Percentiles rank a stretch among this genome's conserved stretches.
phyloP scores from a whole-genome alignment of 2,888 invertebrate species.

The Prenolepis imparis region DNA sequence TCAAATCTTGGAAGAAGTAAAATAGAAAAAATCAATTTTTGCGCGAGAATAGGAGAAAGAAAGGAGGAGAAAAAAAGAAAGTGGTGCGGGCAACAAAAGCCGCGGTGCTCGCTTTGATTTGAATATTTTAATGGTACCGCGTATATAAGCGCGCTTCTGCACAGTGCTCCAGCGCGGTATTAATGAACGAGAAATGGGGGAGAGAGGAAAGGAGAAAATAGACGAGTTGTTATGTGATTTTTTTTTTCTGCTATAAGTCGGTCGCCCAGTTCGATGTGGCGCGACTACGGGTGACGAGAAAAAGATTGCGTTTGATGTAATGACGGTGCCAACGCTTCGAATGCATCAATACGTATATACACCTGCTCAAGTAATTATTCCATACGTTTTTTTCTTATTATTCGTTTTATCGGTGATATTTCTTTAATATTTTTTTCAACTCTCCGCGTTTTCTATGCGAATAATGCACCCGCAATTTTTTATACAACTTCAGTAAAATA shows the following conservation, averaged over 20 bases:
- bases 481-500: not conserved
- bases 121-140: conserved; percentile 44
- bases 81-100: conserved; percentile 25
- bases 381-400: conserved; percentile 7
- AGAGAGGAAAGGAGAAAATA: not conserved
- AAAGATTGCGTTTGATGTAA: conserved; percentile 25
- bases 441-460: not conserved
- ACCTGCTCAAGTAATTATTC: conserved; percentile 19
- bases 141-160: conserved; percentile 12
- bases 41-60: not conserved
- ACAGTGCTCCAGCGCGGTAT: conserved; percentile 1
- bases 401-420: not conserved
- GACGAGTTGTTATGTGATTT: conserved; percentile 23
- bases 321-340: not conserved
- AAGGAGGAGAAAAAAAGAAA: not conserved
- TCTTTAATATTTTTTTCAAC: not conserved
- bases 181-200: conserved; percentile 37
- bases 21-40: conserved; percentile 38
- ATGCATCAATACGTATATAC: not conserved
- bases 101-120: conserved; percentile 34
- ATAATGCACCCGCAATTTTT: not conserved
- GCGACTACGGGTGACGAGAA: not conserved
- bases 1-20: not conserved
- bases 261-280: conserved; percentile 5
- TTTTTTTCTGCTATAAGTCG: conserved; percentile 20